Base-by-base conservation (phyloP, 2,888 invertebrate species). In the Caenorhabditis sp. region DNA sequence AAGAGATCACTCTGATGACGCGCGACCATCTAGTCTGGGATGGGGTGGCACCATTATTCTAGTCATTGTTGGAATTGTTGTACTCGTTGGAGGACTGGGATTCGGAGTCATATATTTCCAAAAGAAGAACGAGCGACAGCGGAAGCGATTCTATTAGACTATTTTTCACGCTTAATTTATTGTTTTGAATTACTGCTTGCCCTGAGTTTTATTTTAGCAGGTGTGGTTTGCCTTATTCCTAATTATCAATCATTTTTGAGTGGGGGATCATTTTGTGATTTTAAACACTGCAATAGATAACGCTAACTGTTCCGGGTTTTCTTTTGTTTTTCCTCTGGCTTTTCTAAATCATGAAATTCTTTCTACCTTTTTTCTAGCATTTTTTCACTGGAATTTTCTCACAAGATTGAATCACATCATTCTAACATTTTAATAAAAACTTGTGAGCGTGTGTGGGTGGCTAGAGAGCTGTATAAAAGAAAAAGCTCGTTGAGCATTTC, bases 31-130 rank as follows among this genome's bases (percentile, higher is more conserved):
- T 0, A 95, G 96, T 26, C 94, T 96, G 94, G 96, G 96, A 4
- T 97, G 97, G 68, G 94, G 96, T 73, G 86, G 97, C 70, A 96
- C 98, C 93, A 94, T 97, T 2, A 35, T 90, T 6, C 94, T 96
- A 83, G 95, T 98, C 94, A 94, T 98, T 88, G 94, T 95, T 69
- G 95, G 95, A 16, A 95, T 97, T 69, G 94, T 98, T 31, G 95
- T 95, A 2, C 93, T 97, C 12, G 95, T 96, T 56, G 96, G 95
- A 0, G 94, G 95, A 85, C 95, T 96, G 0, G 95, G 97, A 3
- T 94, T 97, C 73, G 97, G 96, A 35, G 95, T 97, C 84, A 95
- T 97, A 94, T 95, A 96, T 93, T 97, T 97, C 93, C 96, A 97
- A 93, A 97, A 97, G 92, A 95, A 95, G 82, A 96, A 96, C 92